phyloP scores from a whole-genome alignment of 2,113 vertebrate species.

The Ardeotis arabs region DNA sequence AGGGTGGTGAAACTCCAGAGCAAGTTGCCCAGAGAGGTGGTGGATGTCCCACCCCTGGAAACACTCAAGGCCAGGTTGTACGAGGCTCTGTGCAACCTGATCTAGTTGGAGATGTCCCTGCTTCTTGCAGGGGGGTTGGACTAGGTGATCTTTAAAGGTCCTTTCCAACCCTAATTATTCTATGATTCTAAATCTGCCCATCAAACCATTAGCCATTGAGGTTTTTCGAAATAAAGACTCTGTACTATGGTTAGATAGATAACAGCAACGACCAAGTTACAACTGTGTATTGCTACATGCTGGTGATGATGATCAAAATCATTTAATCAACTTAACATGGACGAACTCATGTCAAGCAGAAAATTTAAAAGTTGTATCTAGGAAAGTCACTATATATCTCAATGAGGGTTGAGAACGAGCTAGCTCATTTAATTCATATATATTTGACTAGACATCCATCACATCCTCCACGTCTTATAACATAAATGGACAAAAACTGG shows the following conservation, averaged over 20 bases:
- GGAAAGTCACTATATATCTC: background rate
- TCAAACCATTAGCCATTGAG: background rate
- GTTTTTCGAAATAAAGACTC: background rate
- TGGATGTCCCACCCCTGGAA: too few species aligned
- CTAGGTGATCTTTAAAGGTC: too few species aligned
- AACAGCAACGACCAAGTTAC: background rate
- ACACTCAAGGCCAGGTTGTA: too few species aligned
- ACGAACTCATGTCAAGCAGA: background rate
- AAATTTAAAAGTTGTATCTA: background rate
- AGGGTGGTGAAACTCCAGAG: too few species aligned
- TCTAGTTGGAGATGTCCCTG: too few species aligned
- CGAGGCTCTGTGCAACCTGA: too few species aligned
- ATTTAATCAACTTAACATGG: background rate
- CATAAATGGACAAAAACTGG: background rate
- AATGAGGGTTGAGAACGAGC: background rate
- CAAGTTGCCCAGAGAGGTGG: too few species aligned
- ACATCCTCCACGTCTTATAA: background rate
- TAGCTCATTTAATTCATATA: background rate
- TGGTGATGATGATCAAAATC: background rate
- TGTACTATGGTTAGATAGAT: background rate
- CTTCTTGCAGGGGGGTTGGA: too few species aligned
- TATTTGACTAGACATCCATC: background rate
- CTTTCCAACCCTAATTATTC: too few species aligned
- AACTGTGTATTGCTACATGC: background rate
- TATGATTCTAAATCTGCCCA: background rate